A percentile compares a stretch with the other conserved stretches of the same genome.
phyloP scores from a whole-genome alignment of 2,113 vertebrate species.

The Mobula birostris region DNA sequence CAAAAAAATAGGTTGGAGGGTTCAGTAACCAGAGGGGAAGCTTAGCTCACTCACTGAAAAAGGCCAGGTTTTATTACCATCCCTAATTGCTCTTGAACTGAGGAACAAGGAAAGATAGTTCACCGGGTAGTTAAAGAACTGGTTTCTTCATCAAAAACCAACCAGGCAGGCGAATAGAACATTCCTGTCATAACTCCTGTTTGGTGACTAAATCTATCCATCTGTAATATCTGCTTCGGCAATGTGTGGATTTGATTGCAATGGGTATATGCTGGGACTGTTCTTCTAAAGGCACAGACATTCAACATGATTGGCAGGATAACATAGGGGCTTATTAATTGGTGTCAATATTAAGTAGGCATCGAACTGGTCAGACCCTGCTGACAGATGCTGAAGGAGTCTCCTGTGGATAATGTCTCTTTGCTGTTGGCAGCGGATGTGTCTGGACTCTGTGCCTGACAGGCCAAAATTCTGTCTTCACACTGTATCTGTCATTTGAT shows the following conservation, averaged over 20 bases:
- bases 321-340: conserved; percentile 16
- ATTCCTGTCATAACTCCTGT: too few relatives aligned
- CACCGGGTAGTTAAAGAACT: too few relatives aligned
- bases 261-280: neutral
- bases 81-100: too few relatives aligned
- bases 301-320: neutral
- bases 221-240: neutral
- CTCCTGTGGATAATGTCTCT: neutral
- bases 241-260: neutral
- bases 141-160: too few relatives aligned
- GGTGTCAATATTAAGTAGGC: conserved; percentile 23
- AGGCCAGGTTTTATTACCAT: too few relatives aligned
- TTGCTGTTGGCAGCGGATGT: neutral
- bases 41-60: too few relatives aligned
- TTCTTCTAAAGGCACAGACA: neutral
- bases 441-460: neutral
- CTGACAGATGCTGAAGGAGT: conserved; percentile 14
- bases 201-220: neutral
- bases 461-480: neutral
- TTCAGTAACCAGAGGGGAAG: too few relatives aligned
- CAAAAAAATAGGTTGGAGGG: too few relatives aligned
- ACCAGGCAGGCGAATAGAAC: neutral
- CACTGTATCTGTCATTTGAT: neutral
- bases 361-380: neutral
- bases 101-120: too few relatives aligned